phyloP scores from a whole-genome alignment of 2,113 vertebrate species.

The Pelodiscus sinensis region DNA sequence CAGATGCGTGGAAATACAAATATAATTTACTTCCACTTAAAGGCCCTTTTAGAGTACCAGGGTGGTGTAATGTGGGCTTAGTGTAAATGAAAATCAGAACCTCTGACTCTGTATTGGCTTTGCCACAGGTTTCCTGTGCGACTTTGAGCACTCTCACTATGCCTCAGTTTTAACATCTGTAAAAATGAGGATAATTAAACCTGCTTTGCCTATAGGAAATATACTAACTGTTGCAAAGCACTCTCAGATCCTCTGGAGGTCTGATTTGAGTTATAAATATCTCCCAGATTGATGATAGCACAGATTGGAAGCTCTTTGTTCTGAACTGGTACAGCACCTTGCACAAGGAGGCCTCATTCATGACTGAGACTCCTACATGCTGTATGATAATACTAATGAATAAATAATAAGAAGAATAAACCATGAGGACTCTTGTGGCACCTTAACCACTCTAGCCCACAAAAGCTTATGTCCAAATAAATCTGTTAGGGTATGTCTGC shows the following conservation, averaged over 20 bases:
- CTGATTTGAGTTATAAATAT: background rate
- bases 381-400: too few species aligned
- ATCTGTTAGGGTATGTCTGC: too few species aligned
- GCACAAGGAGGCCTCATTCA: too few species aligned
- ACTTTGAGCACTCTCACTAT: background rate
- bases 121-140: background rate
- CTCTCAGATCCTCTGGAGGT: background rate
- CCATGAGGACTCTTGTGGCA: too few species aligned
- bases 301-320: background rate
- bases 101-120: background rate
- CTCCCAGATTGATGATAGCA: background rate
- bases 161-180: background rate
- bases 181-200: background rate
- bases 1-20: background rate
- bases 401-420: too few species aligned
- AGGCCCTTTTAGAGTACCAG: background rate
- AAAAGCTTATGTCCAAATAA: too few species aligned
- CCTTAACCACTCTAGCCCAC: too few species aligned
- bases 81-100: background rate
- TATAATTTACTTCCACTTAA: background rate
- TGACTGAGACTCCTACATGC: too few species aligned
- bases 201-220: background rate
- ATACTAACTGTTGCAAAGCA: background rate
- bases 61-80: background rate
- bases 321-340: too few species aligned